Evolutionary conservation across 2,888 invertebrate genomes (phyloP), one percentile per base, ranked within the genome.

Genomic region (Itoplectis maculator): DNA sequence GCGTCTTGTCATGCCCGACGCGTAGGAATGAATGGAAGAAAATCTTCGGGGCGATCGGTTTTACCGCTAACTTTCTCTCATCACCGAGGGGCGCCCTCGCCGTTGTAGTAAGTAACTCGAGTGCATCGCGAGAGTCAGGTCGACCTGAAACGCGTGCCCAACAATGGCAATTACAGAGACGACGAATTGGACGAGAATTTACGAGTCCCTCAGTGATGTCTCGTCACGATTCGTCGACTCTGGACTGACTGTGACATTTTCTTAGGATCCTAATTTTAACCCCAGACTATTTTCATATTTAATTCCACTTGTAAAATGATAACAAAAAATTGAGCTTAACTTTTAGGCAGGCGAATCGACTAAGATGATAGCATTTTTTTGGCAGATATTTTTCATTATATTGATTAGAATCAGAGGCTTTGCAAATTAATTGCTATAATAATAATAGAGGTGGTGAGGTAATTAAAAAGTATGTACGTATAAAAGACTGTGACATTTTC

Each of bases 51-150:
- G 40, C 66, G 47, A n/a, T 13, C 47, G n/a, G 13, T 66, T 47
- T 23, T 66, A 42, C 66, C 23, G 6, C 29, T 13, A 66, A 42
- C 66, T 66, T 66, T 66, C 66, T 66, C 66, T 66, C 29, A 29
- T 70, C 51, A 37, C 68, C 29, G 29, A 29, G 29, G 29, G 29
- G 3, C 29, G 2, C 29, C 2, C 29, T 5, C 29, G 29, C 29
- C 29, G 29, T 5, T 45, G 35, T 35, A 47, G 68, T 20, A 35
- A 8, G 49, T 23, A n/a, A n/a, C 18, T 35, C 37, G 29, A n/a
- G 29, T 5, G 29, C 29, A 29, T 5, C 29, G n/a, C n/a, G 29
- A 29, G 29, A 29, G 5, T 5, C 29, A 5, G 5, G 20, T 42
- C 18, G 18, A 15, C 13, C 18, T 18, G 20, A 56, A 35, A 23